Evolutionary conservation across 2,113 vertebrate species (phyloP).

Genomic region (Echinops telfairi): DNA sequence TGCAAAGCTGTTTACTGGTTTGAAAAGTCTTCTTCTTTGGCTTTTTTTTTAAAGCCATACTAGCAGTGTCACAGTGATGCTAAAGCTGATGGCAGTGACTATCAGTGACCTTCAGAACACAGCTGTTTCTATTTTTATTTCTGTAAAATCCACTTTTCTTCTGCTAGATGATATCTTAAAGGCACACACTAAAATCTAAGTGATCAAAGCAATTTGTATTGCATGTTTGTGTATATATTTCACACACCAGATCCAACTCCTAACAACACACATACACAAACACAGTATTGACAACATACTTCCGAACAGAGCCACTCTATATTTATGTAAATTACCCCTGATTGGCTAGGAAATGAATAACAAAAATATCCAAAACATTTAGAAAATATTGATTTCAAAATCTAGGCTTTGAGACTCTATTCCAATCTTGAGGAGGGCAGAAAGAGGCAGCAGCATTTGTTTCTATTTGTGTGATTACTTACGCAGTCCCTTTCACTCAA

Average conservation of each 20-base stretch:
- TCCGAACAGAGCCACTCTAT: not conserved
- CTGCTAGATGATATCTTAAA: constrained; percentile 55
- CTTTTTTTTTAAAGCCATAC: not conserved
- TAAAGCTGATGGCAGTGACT: constrained; percentile 52
- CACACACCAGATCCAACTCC: constrained; percentile 41
- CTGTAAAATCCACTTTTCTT: constrained; percentile 58
- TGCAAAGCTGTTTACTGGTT: constrained; percentile 13
- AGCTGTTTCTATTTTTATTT: constrained; percentile 78
- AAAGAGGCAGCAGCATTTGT: not conserved
- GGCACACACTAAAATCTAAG: constrained; percentile 51
- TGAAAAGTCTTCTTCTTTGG: constrained; percentile 36
- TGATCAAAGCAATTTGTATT: constrained; percentile 25
- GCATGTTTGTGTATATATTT: constrained; percentile 15
- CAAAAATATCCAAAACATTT: not conserved
- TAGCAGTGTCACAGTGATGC: constrained; percentile 55
- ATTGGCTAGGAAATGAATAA: constrained; percentile 18
- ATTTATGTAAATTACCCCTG: constrained; percentile 37
- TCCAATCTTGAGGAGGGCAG: not conserved
- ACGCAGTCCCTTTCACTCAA: constrained; percentile 15
- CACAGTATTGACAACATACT: not conserved
- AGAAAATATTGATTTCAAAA: constrained; percentile 31
- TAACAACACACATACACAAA: not conserved
- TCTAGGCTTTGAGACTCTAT: constrained; percentile 19
- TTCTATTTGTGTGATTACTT: constrained; percentile 15
- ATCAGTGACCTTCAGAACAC: constrained; percentile 71